Evolutionary conservation across 1,140 invertebrate genomes (phyloP), one percentile per base, ranked within the genome.

Genomic region (Drosophila chauvacae): DNA sequence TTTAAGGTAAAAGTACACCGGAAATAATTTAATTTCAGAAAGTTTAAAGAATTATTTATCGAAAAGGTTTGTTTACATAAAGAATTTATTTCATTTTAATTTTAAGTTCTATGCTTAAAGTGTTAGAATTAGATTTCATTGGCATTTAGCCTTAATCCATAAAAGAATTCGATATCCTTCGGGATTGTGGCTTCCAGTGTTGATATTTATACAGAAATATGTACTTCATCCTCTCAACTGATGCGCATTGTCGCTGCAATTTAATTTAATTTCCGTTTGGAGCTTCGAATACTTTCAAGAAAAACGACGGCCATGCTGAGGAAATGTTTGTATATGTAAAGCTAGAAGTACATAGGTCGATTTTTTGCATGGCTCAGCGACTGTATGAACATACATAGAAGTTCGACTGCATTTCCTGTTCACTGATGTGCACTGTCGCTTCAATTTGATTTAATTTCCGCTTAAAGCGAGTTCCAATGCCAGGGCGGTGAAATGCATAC

Each of bases 391-490:
- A n/a, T 7, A 37, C 23, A 37, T 13, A 42, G 55, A 57, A 57
- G 55, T 57, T 57, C 35, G 23, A 42, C 55, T 44, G 55, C 53
- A 56, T 56, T 60, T 64, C 37, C 35, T 42, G 61, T 37, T 16
- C 61, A 23, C 61, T 60, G 37, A 64, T 41, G 68, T 72, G 70
- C 66, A 55, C 23, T 72, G 48, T 72, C 69, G 71, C 42, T 35
- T 63, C 53, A 44, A 76, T 53, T 76, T 62, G 73, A 76, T 76
- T 76, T 66, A 76, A 76, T 76, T 66, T 76, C 73, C 73, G 73
- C 55, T 76, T 76, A 41, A 65, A 53, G 55, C 28, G 30, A 60
- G 30, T 56, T 35, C 50, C 60, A 33, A 33, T 51, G 48, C 63
- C 44, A 60, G 14, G 26, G 59, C 45, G 30, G 18, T 44, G 60